Evolutionary conservation across 2,888 invertebrate genomes (phyloP), one percentile per base, ranked within the genome.

Genomic region (Aleiodes leptofemur): DNA sequence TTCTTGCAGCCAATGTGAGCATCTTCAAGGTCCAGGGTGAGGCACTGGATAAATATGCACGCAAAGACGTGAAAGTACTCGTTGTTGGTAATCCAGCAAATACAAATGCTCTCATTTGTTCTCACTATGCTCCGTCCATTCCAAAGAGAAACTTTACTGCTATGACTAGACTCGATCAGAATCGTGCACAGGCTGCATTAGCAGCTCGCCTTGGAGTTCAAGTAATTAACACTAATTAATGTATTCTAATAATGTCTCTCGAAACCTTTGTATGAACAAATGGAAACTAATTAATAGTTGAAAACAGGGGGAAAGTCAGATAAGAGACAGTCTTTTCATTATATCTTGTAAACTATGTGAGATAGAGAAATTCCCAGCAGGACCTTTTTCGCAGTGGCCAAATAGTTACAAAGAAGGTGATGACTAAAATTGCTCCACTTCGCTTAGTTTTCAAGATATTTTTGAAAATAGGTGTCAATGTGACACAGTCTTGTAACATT

Each of bases 51-150:
- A 94, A 96, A 88, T 92, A 93, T 88, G 97, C 98, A 48, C 96
- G 95, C 83, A 98, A 98, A 87, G 95, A 95, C 88, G 96, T 98
- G 57, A 99, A 98, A 91, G 97, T 95, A 77, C 92, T 99, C 59
- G 99, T 99, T 51, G 99, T 99, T 82, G 99, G 99, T 56, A 99
- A 99, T 90, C 99, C 99, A 69, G 99, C 99, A 16, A 99, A 99
- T 90, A 99, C 99, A 4, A 99, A 99, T 91, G 98, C 98, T 11
- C 91, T 97, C 69, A 97, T 99, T 82, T 97, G 98, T 89, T 95
- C 97, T 11, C 96, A 97, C 87, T 98, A 97, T 88, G 98, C 98
- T 34, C 98, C 98, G 13, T 96, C 97, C 29, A 98, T 99, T 86
- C 98, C 99, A 16, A 95, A 94, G 83, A 95, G 96, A 88, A 99